Conservation (phyloP, 1,140 invertebrate genomes). For the Caenorhabditis remanei region DNA sequence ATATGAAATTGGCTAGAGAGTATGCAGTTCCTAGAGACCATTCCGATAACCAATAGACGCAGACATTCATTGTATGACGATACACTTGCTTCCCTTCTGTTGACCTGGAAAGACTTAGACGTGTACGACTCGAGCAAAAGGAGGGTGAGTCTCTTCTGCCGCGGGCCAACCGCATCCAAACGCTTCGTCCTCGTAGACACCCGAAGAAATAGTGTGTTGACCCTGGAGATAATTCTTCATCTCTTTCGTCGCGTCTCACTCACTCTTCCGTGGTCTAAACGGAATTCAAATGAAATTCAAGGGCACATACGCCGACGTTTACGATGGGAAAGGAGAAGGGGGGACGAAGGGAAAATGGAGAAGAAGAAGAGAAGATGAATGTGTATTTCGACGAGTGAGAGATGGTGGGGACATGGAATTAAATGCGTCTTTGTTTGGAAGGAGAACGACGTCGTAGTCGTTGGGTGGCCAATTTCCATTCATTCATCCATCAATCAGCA, state of each 20-base stretch:
- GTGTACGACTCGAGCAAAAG: background rate
- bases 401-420: slow-evolving; percentile 34
- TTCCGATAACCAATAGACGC: background rate
- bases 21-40: background rate
- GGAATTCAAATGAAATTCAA: slow-evolving; percentile 55
- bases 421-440: slow-evolving; percentile 53
- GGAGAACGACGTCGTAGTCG: background rate
- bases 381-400: slow-evolving; percentile 38
- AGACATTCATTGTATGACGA: background rate
- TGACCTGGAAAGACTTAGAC: slow-evolving; percentile 14
- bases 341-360: background rate
- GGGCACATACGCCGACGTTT: slow-evolving; percentile 47
- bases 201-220: background rate
- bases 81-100: background rate
- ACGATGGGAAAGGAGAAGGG: slow-evolving; percentile 25
- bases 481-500: slow-evolving; percentile 31
- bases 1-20: background rate
- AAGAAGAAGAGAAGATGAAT: slow-evolving; percentile 38
- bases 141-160: background rate
- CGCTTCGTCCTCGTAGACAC: slow-evolving; percentile 17
- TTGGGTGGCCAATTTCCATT: slow-evolving; percentile 49
- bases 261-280: slow-evolving; percentile 43
- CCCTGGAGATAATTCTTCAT: slow-evolving; percentile 1
- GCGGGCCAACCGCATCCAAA: slow-evolving; percentile 18
- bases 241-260: too few relatives aligned